Percentiles rank a stretch among this genome's conserved stretches.
phyloP scores from a whole-genome alignment of 2,113 vertebrate species.

The Prunella fulvescens region DNA sequence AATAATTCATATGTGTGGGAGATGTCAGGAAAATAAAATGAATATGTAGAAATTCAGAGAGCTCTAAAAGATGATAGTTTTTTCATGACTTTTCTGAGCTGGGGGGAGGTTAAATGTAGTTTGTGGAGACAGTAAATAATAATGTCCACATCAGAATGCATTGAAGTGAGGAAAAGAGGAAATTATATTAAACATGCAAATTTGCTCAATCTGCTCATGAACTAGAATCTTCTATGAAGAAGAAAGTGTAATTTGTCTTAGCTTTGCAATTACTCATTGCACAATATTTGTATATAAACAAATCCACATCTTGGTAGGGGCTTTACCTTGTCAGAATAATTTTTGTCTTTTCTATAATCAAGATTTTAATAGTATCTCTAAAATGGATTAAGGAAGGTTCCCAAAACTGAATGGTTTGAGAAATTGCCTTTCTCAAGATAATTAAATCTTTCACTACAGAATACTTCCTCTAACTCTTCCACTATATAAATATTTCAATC shows the following conservation, averaged over 20 bases:
- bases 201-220: neutral
- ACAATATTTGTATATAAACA: neutral
- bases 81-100: neutral
- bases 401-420: no score
- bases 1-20: neutral
- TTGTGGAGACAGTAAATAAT: neutral
- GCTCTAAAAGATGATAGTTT: neutral
- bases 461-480: conserved; percentile 20
- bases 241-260: neutral
- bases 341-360: neutral
- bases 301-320: neutral
- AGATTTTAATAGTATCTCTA: neutral
- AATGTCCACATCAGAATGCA: neutral
- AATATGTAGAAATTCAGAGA: neutral
- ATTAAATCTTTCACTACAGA: conserved; percentile 35
- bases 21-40: neutral
- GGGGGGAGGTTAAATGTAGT: neutral
- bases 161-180: neutral
- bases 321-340: neutral
- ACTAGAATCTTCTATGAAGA: neutral
- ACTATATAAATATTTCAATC: conserved; percentile 42
- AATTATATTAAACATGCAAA: neutral
- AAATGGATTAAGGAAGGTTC: neutral
- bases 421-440: conserved; percentile 39
- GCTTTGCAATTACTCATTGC: neutral